Evolutionary conservation across 2,888 invertebrate species (phyloP).

Genomic region (Papilio protenor): DNA sequence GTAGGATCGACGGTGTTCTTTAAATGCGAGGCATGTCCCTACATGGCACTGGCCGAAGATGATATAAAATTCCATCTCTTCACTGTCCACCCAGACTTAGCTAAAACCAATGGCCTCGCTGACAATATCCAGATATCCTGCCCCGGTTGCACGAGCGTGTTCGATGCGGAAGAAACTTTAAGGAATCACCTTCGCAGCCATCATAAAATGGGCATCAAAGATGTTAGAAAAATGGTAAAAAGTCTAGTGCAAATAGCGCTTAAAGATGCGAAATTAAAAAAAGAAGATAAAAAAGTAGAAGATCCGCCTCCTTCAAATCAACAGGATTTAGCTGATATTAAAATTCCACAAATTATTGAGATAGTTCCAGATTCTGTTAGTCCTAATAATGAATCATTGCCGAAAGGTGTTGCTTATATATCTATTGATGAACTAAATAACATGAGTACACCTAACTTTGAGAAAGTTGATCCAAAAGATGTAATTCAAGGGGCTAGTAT

Average conservation of each 20-base stretch:
- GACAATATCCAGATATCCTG: constrained; percentile 85
- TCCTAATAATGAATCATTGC: constrained; percentile 63
- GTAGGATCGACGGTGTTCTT: constrained; percentile 81
- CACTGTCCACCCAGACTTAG: constrained; percentile 75
- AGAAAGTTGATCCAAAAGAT: constrained; percentile 78
- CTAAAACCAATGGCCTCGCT: constrained; percentile 81
- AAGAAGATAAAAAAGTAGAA: constrained; percentile 60
- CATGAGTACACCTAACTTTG: constrained; percentile 80
- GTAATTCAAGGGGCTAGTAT: constrained; percentile 80
- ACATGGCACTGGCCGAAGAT: constrained; percentile 81
- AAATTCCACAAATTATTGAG: constrained; percentile 79
- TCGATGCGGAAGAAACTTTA: constrained; percentile 86
- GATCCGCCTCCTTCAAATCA: constrained; percentile 50
- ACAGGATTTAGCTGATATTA: constrained; percentile 64
- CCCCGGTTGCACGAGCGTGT: constrained; percentile 87
- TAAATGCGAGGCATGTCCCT: constrained; percentile 83
- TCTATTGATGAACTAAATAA: constrained; percentile 77
- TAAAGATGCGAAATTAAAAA: constrained; percentile 76
- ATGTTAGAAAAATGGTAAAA: constrained; percentile 84
- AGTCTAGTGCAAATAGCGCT: constrained; percentile 80
- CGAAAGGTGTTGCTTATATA: constrained; percentile 76
- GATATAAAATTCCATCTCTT: constrained; percentile 82
- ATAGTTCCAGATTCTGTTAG: constrained; percentile 71
- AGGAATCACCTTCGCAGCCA: constrained; percentile 87
- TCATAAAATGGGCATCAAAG: constrained; percentile 86